Evolutionary conservation across 2,113 vertebrate genomes (phyloP).

Genomic region (Ictidomys tridecemlineatus): DNA sequence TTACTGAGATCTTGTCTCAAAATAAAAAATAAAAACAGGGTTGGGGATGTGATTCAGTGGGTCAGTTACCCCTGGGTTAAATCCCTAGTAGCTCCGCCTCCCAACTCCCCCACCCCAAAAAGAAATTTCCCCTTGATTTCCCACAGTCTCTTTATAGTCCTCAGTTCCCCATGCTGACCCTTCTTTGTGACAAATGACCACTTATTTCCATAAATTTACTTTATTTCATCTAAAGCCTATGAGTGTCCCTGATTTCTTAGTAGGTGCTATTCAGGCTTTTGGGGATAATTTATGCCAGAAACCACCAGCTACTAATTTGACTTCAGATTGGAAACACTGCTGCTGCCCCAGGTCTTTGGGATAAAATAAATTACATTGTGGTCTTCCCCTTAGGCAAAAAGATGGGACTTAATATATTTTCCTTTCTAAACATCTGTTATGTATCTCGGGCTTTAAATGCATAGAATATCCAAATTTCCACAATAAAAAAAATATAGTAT

Average conservation of each 20-base stretch:
- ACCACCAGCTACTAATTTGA: slow-evolving; percentile 49
- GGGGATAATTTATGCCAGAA: slow-evolving; percentile 48
- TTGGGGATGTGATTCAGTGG: no score
- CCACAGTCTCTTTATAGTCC: neutral
- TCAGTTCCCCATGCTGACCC: neutral
- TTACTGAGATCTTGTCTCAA: no score
- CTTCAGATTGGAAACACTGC: slow-evolving; percentile 20
- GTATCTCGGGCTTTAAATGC: slow-evolving; percentile 47
- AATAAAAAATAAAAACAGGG: no score
- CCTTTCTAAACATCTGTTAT: slow-evolving; percentile 30
- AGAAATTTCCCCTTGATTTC: neutral
- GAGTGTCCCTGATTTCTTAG: neutral
- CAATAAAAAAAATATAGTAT: neutral
- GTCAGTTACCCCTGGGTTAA: no score
- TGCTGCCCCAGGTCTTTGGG: neutral
- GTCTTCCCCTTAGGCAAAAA: slow-evolving; percentile 19
- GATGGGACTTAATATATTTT: slow-evolving; percentile 31
- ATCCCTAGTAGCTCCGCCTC: no score
- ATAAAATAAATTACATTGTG: slow-evolving; percentile 47
- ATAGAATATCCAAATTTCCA: slow-evolving; percentile 12
- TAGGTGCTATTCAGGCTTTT: neutral
- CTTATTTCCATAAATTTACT: neutral
- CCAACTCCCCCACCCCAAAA: no score
- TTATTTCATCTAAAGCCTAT: neutral
- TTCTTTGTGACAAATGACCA: slow-evolving; percentile 1